Base-by-base conservation (phyloP, 2,113 vertebrate genomes). In the Rhegmatorhina hoffmannsi region DNA sequence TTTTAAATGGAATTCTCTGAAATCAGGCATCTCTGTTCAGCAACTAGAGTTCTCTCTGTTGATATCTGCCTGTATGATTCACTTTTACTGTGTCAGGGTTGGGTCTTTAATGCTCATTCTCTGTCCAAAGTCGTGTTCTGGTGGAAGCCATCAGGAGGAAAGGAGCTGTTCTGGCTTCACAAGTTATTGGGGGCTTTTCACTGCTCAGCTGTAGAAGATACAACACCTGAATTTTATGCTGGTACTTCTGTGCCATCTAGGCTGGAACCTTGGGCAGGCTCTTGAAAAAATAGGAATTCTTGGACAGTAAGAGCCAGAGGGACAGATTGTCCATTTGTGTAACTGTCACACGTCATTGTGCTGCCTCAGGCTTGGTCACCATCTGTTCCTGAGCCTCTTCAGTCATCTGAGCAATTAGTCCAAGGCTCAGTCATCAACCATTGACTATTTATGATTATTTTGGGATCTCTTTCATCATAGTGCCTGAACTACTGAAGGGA, bases 21-120 rank as follows among this genome's bases (percentile, higher is more conserved):
- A 92, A 91, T 88, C 10, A 59, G 62, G 40, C 77, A 94, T 92
- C 52, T 77, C 87, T 82, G 50, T 64, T 91, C 90, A 83, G 87
- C 91, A 92, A 5, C 56, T 43, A 34, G 46, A 73, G 33, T 77
- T 53, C 89, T 81, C 87, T 58, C 40, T 82, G 64, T 66, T 85
- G 52, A 9, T 63, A 76, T 90, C 77, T 76, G 50, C 60, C 21
- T 50, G 68, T 23, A 3, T 31, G 50, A 72, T 83, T 93, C 34
- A 19, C 80, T 94, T 73, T 13, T 40, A 33, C 44, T 87, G 23
- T 67, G 10, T 1, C 7, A 58, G 47, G 31, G 31, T 10, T 50
- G 53, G n/a, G 23, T 44, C 74, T 94, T 47, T 12, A 40, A 34
- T 44, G 24, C 6, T 66, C 46, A 31, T 4, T 17, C 31, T 60